A percentile compares a stretch with the other conserved stretches of the same genome.
These are phyloP conservation scores for Rousettus madagascariensis DNA, from an alignment of 2,797 vertebrate species.

Conservation along the genomic window DNA sequence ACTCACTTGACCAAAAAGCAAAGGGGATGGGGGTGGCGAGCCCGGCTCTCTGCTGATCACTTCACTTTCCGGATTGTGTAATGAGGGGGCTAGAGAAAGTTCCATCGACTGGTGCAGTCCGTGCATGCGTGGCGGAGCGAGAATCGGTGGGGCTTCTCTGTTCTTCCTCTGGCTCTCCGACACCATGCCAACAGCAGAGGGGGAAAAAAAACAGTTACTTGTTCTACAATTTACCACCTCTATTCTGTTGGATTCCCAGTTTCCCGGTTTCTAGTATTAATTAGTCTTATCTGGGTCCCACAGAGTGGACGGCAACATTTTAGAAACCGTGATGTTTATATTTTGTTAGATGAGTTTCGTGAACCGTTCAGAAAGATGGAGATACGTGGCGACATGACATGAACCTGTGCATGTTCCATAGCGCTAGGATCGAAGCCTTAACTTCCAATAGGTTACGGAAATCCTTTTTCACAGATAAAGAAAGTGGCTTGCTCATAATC, in stretches of 20 bases:
- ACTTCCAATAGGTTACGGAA: background rate
- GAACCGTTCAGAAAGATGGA: background rate
- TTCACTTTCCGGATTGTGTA: constrained; percentile 41
- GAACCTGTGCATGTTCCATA: background rate
- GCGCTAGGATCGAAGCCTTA: background rate
- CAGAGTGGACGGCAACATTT: background rate
- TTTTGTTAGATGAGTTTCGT: background rate
- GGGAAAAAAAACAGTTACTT: background rate
- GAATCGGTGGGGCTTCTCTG: background rate
- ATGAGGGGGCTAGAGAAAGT: constrained; percentile 27
- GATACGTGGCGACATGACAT: background rate
- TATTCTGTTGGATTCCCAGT: background rate
- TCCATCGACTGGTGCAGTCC: background rate
- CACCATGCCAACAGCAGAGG: background rate
- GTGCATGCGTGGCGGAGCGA: background rate
- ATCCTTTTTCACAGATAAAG: background rate
- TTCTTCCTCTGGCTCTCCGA: background rate
- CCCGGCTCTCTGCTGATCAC: background rate
- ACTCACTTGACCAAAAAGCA: constrained; percentile 66
- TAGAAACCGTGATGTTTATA: background rate
- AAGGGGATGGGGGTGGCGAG: background rate
- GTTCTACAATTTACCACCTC: background rate
- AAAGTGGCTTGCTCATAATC: background rate
- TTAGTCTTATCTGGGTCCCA: background rate
- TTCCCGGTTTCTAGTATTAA: background rate